Percentiles rank a stretch among this genome's conserved stretches.
Evolutionary conservation across 2,888 invertebrate species (phyloP).

Genomic region (Drosophila pegasa): DNA sequence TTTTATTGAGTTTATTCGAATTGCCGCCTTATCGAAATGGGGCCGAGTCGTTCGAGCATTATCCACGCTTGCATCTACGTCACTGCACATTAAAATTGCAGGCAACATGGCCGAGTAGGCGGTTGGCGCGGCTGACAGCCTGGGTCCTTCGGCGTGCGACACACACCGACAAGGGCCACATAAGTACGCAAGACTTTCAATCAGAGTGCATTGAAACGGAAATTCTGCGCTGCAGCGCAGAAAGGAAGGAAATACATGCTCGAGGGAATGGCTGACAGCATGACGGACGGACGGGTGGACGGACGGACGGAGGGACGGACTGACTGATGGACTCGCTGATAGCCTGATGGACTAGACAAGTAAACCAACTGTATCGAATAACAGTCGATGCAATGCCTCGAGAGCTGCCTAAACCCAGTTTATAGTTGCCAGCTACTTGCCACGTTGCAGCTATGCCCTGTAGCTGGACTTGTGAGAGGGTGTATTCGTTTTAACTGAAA

Average conservation of each 20-base stretch:
- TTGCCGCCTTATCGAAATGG: constrained; percentile 57
- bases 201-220: constrained; percentile 77
- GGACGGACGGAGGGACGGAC: constrained; percentile 14
- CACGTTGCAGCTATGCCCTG: constrained; percentile 2
- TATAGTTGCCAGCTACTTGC: constrained; percentile 16
- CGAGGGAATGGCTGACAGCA: constrained; percentile 48
- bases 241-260: constrained; percentile 73
- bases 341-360: constrained; percentile 30
- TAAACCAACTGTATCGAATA: constrained; percentile 60
- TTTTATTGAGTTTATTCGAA: constrained; percentile 52
- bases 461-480: not conserved
- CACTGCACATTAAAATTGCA: constrained; percentile 77
- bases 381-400: constrained; percentile 32
- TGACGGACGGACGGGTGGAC: constrained; percentile 22
- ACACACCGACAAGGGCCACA: constrained; percentile 47
- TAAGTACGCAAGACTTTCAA: constrained; percentile 73
- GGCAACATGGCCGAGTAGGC: constrained; percentile 35
- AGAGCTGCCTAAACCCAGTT: constrained; percentile 32
- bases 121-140: not conserved
- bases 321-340: constrained; percentile 22
- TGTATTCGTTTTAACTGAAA: not conserved
- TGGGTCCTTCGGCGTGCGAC: constrained; percentile 45
- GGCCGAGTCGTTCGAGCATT: constrained; percentile 52
- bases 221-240: constrained; percentile 78
- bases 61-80: constrained; percentile 70